These are phyloP conservation scores for Triplophysa yarkandensis DNA, from an alignment of 2,797 vertebrate species.

Conservation along the genomic window DNA sequence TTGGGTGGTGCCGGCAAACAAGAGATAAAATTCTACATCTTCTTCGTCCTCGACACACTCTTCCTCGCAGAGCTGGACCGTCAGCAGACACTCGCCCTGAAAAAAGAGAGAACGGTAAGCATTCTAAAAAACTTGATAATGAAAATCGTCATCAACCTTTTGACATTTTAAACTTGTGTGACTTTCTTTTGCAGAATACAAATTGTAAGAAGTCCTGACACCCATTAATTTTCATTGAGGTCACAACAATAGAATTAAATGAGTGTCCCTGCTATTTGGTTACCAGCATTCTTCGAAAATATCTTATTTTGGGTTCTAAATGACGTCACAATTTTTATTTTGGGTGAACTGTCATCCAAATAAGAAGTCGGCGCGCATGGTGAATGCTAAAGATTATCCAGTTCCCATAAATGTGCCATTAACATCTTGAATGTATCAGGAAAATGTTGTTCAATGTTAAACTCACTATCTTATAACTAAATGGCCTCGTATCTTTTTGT, in stretches of 20 bases:
- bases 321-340: no score
- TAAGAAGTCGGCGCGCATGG: no score
- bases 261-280: no score
- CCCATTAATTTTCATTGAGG: no score
- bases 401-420: neutral
- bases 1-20: conserved; percentile 86
- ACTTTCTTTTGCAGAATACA: no score
- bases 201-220: no score
- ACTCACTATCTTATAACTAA: neutral
- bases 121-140: neutral
- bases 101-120: conserved; percentile 37
- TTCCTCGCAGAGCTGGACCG: conserved; percentile 82
- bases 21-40: conserved; percentile 85
- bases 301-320: no score
- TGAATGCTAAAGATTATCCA: no score
- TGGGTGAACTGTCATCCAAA: no score
- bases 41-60: conserved; percentile 67
- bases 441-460: neutral
- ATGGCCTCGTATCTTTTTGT: neutral
- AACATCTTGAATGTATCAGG: neutral
- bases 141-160: neutral
- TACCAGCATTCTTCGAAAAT: no score
- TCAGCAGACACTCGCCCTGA: conserved; percentile 89
- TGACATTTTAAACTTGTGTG: no score
- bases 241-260: no score